phyloP scores from a whole-genome alignment of 2,888 invertebrate genomes.

The Agapetus fuscipes region DNA sequence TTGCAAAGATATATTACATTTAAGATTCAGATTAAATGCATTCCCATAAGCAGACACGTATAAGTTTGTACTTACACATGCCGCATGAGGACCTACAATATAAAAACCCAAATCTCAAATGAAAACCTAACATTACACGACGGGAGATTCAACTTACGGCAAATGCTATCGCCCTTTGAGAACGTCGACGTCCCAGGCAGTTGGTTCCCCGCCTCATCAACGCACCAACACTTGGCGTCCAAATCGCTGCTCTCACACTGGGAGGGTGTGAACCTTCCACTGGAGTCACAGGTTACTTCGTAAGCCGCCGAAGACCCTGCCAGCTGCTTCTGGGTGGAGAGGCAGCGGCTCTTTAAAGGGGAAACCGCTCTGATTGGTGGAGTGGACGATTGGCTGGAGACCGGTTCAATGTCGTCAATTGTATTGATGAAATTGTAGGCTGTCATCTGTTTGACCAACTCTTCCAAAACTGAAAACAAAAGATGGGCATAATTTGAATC shows the following conservation, averaged over 20 bases:
- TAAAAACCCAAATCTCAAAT: no score
- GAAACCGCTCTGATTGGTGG: conserved; percentile 29
- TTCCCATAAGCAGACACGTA: no score
- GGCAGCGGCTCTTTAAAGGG: conserved; percentile 45
- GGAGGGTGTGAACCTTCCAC: conserved; percentile 62
- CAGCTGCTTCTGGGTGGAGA: conserved; percentile 38
- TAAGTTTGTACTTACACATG: no score
- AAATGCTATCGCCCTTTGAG: conserved; percentile 45
- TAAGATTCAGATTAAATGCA: no score
- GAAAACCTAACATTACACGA: no score
- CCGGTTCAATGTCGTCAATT: conserved; percentile 35
- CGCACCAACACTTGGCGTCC: conserved; percentile 69
- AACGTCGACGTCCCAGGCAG: conserved; percentile 52
- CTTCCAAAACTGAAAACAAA: conserved; percentile 49
- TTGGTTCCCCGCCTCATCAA: conserved; percentile 73
- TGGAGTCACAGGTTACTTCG: conserved; percentile 52
- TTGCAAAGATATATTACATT: no score
- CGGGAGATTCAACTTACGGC: conserved; percentile 38
- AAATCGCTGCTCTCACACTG: conserved; percentile 58
- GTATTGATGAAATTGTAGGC: conserved; percentile 43
- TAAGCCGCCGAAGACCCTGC: conserved; percentile 30
- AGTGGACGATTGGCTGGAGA: conserved; percentile 22
- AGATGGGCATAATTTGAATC: no score
- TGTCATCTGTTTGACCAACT: conserved; percentile 58
- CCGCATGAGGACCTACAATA: no score